phyloP scores from a whole-genome alignment of 2,888 invertebrate genomes.

The Acholoe squamosa region DNA sequence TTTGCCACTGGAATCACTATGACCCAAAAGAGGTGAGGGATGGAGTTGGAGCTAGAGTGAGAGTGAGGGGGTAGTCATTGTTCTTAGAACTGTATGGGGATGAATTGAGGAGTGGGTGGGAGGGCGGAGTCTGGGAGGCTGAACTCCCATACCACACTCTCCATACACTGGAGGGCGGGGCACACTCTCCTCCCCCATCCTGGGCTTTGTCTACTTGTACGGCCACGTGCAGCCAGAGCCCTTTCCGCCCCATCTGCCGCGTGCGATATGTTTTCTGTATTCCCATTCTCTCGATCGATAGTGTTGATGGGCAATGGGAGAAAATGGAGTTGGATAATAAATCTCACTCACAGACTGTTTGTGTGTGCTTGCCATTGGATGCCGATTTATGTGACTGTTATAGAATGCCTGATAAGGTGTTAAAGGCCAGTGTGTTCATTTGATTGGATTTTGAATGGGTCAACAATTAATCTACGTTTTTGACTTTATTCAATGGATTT shows the following conservation, averaged over 20 bases:
- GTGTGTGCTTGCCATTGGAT: background rate
- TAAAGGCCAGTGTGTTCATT: background rate
- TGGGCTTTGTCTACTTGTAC: background rate
- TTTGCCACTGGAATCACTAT: background rate
- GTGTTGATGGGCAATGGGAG: constrained; percentile 1
- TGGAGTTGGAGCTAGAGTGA: background rate
- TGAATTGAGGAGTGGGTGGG: constrained; percentile 8
- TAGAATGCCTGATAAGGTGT: background rate
- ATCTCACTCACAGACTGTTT: background rate
- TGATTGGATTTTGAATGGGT: constrained; percentile 12
- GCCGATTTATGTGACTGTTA: background rate
- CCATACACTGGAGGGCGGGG: background rate
- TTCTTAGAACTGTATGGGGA: constrained; percentile 14
- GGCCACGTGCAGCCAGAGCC: background rate
- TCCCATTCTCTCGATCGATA: background rate
- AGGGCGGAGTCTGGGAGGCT: background rate
- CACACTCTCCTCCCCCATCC: constrained; percentile 13
- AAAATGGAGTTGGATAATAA: background rate
- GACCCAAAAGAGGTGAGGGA: background rate
- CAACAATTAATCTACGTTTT: background rate
- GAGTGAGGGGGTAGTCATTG: background rate
- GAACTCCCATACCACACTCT: background rate
- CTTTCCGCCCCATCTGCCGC: constrained; percentile 17
- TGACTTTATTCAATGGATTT: background rate
- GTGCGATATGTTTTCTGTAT: background rate